Percentiles rank a stretch among this genome's conserved stretches.
Evolutionary conservation across 2,888 invertebrate genomes (phyloP).

Genomic region (Tyria jacobaeae): DNA sequence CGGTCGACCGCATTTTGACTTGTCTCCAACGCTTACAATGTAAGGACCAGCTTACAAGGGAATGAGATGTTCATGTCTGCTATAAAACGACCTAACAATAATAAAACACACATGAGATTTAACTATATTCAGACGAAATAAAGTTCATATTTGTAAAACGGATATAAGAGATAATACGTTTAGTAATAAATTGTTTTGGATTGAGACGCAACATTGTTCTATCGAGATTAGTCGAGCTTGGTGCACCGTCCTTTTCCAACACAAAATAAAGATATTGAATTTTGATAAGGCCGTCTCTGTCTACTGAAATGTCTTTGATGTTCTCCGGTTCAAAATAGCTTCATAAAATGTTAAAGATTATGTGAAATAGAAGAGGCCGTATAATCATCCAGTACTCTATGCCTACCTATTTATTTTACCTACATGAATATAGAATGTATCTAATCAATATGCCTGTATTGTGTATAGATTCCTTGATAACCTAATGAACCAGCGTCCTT

Average conservation of each 20-base stretch:
- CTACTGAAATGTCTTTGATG: slow-evolving; percentile 64
- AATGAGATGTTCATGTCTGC: slow-evolving; percentile 52
- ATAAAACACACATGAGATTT: slow-evolving; percentile 38
- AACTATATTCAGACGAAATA: slow-evolving; percentile 38
- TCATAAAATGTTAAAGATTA: slow-evolving; percentile 55
- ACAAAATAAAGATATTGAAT: slow-evolving; percentile 83
- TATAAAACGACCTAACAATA: slow-evolving; percentile 33
- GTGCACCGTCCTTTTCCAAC: slow-evolving; percentile 78
- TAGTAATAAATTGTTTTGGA: slow-evolving; percentile 61
- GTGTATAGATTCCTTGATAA: neutral
- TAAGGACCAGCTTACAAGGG: slow-evolving; percentile 64
- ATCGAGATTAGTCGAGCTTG: slow-evolving; percentile 77
- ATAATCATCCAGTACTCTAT: slow-evolving; percentile 30
- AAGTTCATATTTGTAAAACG: slow-evolving; percentile 41
- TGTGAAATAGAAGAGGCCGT: slow-evolving; percentile 44
- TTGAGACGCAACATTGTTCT: slow-evolving; percentile 82
- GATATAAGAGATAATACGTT: slow-evolving; percentile 49
- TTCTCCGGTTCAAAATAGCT: slow-evolving; percentile 59
- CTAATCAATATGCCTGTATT: neutral
- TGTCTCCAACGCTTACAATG: slow-evolving; percentile 67
- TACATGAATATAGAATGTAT: too few species aligned
- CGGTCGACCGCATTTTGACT: slow-evolving; percentile 57
- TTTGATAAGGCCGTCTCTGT: slow-evolving; percentile 77
- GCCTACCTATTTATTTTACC: too few species aligned
- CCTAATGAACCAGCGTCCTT: slow-evolving; percentile 1